Percentiles rank a stretch among this genome's conserved stretches.
Conservation (phyloP, 2,113 vertebrate genomes). For the Dolichallabes microphthalmus region DNA sequence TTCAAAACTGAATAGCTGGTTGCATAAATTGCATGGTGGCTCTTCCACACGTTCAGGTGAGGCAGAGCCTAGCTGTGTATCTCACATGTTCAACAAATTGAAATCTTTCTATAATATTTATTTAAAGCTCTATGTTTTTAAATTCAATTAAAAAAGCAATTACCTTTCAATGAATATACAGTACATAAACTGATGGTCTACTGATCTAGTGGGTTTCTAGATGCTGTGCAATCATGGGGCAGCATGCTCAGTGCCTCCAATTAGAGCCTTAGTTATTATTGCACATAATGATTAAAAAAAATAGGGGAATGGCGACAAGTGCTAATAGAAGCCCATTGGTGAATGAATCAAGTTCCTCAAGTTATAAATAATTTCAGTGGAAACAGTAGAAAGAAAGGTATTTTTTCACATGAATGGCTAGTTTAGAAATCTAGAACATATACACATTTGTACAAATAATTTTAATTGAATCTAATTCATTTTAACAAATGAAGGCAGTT, state of each 20-base stretch:
- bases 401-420: neutral
- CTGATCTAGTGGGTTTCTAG: neutral
- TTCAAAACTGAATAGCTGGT: constrained; percentile 4
- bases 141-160: neutral
- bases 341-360: neutral
- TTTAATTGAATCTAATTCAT: neutral
- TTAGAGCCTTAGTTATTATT: neutral
- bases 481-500: neutral
- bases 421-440: neutral
- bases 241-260: neutral
- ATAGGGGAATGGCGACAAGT: neutral
- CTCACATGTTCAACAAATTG: neutral
- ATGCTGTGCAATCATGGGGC: neutral
- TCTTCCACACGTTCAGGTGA: neutral
- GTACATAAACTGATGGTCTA: neutral
- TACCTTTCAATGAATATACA: neutral
- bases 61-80: neutral
- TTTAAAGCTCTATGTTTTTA: neutral
- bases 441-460: neutral
- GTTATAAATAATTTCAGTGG: neutral
- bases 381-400: neutral
- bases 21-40: neutral
- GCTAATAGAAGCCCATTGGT: neutral
- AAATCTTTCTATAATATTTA: neutral
- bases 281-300: neutral